phyloP scores from a whole-genome alignment of 2,888 invertebrate genomes.

The Cosmorhoe ocellata region DNA sequence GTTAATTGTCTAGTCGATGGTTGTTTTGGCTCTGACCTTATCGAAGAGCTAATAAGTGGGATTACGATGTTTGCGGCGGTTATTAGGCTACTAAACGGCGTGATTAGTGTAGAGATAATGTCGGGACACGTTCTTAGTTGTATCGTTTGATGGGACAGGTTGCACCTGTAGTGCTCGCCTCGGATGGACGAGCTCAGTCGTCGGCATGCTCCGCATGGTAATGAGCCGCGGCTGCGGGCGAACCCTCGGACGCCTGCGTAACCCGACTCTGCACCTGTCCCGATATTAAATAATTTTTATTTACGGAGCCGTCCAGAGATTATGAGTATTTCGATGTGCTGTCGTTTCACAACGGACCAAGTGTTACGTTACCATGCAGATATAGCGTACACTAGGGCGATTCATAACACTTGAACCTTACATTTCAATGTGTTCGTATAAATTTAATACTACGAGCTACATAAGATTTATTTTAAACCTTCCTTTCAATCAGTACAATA shows the following conservation, averaged over 20 bases:
- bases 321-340: constrained; percentile 67
- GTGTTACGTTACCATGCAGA: constrained; percentile 63
- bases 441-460: too few species aligned
- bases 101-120: constrained; percentile 67
- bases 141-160: constrained; percentile 59
- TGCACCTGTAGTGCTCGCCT: constrained; percentile 57
- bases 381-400: constrained; percentile 44
- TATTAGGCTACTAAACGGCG: constrained; percentile 57
- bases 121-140: constrained; percentile 54
- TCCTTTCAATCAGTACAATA: background rate
- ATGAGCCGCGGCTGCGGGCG: constrained; percentile 49
- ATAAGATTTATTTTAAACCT: too few species aligned
- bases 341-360: constrained; percentile 56
- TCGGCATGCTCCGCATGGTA: constrained; percentile 70
- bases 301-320: constrained; percentile 73
- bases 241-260: constrained; percentile 48
- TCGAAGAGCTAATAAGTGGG: constrained; percentile 30
- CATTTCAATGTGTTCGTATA: constrained; percentile 22
- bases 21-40: constrained; percentile 36
- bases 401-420: constrained; percentile 53
- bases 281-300: constrained; percentile 74
- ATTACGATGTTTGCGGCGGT: constrained; percentile 49
- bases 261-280: constrained; percentile 78
- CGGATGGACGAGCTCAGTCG: constrained; percentile 63
- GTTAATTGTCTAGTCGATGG: constrained; percentile 30